A percentile compares a stretch with the other conserved stretches of the same genome.
Conservation (phyloP, 2,888 invertebrate genomes). For the Norana najaformis region DNA sequence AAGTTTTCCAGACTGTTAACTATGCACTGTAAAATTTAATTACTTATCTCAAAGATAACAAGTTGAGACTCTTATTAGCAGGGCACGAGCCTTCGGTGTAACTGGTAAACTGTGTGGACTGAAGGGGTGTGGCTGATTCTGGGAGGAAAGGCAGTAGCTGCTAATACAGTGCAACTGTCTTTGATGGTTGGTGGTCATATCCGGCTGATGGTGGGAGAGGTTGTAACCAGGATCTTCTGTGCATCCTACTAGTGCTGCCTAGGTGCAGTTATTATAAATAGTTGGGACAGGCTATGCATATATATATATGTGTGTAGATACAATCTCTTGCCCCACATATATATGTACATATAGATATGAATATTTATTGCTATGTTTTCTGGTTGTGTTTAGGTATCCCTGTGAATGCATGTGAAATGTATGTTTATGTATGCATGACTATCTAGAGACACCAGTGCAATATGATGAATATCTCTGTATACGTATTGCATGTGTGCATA, state of each 20-base stretch:
- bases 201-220: neutral
- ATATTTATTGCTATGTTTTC: too few species aligned
- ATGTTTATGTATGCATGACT: neutral
- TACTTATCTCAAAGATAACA: neutral
- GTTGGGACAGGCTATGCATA: neutral
- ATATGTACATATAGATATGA: too few species aligned
- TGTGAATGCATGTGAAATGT: neutral
- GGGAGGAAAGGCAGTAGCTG: neutral
- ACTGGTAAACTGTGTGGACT: neutral
- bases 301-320: neutral
- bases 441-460: neutral
- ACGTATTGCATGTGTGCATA: neutral
- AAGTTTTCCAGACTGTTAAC: neutral
- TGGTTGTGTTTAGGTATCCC: too few species aligned
- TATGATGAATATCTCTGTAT: neutral
- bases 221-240: neutral
- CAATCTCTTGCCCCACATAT: too few species aligned
- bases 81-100: neutral
- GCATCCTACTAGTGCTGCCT: slow-evolving; percentile 4
- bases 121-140: neutral
- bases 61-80: slow-evolving; percentile 9
- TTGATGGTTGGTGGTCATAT: neutral
- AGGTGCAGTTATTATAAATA: neutral
- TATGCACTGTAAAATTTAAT: neutral
- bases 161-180: neutral